Conservation (phyloP, 2,113 vertebrate species). For the Hucho hucho region DNA sequence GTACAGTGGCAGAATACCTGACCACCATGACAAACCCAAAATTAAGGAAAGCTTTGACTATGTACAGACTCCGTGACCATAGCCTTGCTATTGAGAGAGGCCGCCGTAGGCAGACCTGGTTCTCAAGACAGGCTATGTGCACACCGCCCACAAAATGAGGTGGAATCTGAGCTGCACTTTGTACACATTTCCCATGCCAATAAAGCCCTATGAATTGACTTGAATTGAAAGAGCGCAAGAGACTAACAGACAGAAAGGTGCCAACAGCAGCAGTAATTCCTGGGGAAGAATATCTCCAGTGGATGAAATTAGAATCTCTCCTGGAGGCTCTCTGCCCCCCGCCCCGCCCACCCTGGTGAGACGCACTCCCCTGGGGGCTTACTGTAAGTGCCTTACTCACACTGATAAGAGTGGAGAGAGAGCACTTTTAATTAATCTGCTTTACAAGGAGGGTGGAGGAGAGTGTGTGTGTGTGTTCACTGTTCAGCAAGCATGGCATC, state of each 20-base stretch:
- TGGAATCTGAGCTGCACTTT: too few relatives aligned
- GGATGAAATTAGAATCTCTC: slow-evolving; percentile 61
- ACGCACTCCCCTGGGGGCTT: slow-evolving; percentile 44
- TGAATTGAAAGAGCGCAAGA: too few relatives aligned
- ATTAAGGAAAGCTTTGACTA: too few relatives aligned
- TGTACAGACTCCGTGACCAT: too few relatives aligned
- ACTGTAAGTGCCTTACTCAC: slow-evolving; percentile 62
- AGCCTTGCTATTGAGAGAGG: too few relatives aligned
- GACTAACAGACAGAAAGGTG: not conserved
- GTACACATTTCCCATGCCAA: too few relatives aligned
- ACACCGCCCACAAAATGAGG: too few relatives aligned
- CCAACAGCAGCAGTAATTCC: slow-evolving; percentile 32
- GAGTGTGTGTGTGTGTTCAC: not conserved
- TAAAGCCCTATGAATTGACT: too few relatives aligned
- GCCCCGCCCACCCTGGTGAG: slow-evolving; percentile 25
- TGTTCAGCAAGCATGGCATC: slow-evolving; percentile 1
- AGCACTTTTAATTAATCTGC: slow-evolving; percentile 71
- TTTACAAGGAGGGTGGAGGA: slow-evolving; percentile 26
- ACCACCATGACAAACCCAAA: too few relatives aligned
- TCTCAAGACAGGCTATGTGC: too few relatives aligned
- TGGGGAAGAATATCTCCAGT: slow-evolving; percentile 20
- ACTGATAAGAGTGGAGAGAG: slow-evolving; percentile 51
- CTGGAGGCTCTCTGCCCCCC: slow-evolving; percentile 19
- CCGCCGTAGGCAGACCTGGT: too few relatives aligned
- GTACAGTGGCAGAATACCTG: too few relatives aligned